phyloP scores from a whole-genome alignment of 2,888 invertebrate genomes.

The Euproctis similis region DNA sequence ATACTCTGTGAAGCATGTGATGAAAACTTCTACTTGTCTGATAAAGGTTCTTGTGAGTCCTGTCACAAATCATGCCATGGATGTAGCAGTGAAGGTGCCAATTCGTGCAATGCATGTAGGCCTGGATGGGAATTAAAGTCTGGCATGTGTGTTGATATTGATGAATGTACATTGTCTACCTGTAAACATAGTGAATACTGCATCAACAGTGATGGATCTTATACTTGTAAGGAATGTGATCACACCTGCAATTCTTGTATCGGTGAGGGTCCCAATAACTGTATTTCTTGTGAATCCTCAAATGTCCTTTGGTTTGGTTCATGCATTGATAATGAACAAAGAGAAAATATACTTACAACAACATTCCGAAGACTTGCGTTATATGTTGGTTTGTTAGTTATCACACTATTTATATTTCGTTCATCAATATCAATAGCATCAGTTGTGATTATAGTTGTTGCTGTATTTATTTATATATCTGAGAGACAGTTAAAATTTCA shows the following conservation, averaged over 20 bases:
- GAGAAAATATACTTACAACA: slow-evolving; percentile 33
- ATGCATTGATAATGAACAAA: slow-evolving; percentile 42
- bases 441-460: slow-evolving; percentile 32
- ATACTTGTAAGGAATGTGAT: slow-evolving; percentile 87
- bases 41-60: slow-evolving; percentile 78
- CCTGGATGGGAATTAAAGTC: slow-evolving; percentile 84
- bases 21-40: slow-evolving; percentile 79
- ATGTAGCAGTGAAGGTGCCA: slow-evolving; percentile 83
- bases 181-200: slow-evolving; percentile 85
- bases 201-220: slow-evolving; percentile 89
- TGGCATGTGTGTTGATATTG: slow-evolving; percentile 86
- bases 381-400: slow-evolving; percentile 41
- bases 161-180: slow-evolving; percentile 82
- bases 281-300: slow-evolving; percentile 80
- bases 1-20: slow-evolving; percentile 85
- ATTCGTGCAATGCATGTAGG: slow-evolving; percentile 70
- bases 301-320: slow-evolving; percentile 43
- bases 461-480: slow-evolving; percentile 41
- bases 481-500: slow-evolving; percentile 35
- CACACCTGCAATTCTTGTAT: slow-evolving; percentile 86
- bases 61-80: slow-evolving; percentile 88
- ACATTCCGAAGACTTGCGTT: slow-evolving; percentile 33
- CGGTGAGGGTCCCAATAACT: slow-evolving; percentile 91
- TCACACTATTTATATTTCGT: slow-evolving; percentile 35
- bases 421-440: slow-evolving; percentile 36